Conservation (phyloP, 1,140 invertebrate genomes). For the Cherax quadricarinatus region DNA sequence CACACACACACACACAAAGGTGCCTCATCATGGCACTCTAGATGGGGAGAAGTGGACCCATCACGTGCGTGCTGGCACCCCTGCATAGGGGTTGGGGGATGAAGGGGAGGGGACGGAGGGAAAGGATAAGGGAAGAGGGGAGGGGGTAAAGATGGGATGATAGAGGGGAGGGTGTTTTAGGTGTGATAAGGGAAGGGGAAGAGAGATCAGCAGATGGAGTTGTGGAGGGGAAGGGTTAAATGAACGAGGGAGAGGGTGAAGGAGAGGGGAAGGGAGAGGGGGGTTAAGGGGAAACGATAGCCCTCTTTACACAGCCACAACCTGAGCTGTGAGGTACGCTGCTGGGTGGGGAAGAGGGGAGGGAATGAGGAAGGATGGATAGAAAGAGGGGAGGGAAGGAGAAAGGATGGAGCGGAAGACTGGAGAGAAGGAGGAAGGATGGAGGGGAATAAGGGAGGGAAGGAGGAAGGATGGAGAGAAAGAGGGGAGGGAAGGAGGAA, state of each 20-base stretch:
- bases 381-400: no score
- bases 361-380: no score
- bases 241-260: neutral
- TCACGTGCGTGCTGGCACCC: no score
- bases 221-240: no score
- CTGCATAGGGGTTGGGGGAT: neutral
- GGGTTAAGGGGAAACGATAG: neutral
- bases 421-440: neutral
- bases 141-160: neutral
- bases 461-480: neutral
- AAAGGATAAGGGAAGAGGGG: neutral
- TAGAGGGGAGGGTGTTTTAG: neutral
- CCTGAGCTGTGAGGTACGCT: no score
- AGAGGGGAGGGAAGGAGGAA: neutral
- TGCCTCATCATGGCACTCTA: no score
- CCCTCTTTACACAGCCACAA: no score
- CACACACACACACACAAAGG: no score
- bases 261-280: neutral
- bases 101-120: neutral
- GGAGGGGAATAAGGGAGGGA: slow-evolving; percentile 18
- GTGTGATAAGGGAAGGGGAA: neutral
- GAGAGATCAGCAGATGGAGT: no score
- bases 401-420: no score
- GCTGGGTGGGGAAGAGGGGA: no score
- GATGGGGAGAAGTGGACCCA: no score